Evolutionary conservation across 2,888 invertebrate genomes (phyloP).

Genomic region (Protophormia terraenovae): DNA sequence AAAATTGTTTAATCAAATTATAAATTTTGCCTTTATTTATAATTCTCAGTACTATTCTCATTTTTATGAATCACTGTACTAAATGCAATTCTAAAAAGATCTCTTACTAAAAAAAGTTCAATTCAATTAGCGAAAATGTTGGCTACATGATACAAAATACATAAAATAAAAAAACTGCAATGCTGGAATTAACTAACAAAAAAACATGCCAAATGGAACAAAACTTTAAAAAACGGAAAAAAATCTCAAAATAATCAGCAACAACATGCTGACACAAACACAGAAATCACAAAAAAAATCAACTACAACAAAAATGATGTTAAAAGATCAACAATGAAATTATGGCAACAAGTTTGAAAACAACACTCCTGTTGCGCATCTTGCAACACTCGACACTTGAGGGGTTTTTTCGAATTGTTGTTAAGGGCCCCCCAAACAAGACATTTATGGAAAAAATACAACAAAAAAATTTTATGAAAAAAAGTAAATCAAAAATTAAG

Average conservation of each 20-base stretch:
- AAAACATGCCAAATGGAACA: not conserved
- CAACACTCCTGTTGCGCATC: conserved; percentile 56
- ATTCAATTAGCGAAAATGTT: conserved; percentile 70
- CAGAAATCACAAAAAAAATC: conserved; percentile 22
- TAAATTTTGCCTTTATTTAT: not conserved
- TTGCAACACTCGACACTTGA: conserved; percentile 40
- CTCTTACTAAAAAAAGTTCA: conserved; percentile 62
- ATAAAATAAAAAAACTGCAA: conserved; percentile 20
- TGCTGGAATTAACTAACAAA: conserved; percentile 35
- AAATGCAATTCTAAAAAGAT: not conserved
- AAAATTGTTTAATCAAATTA: not conserved
- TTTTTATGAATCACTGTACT: conserved; percentile 39
- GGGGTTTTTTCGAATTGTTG: conserved; percentile 21
- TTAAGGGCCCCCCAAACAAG: conserved; percentile 51
- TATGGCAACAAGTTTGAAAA: conserved; percentile 63
- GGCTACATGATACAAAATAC: conserved; percentile 37
- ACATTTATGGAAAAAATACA: not conserved
- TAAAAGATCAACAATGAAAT: conserved; percentile 68
- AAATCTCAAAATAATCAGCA: conserved; percentile 58
- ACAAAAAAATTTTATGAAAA: not conserved
- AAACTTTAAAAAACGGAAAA: conserved; percentile 22
- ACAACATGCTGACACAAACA: conserved; percentile 59
- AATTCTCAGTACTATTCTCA: not conserved
- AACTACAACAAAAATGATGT: conserved; percentile 38
- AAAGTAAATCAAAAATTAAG: conserved; percentile 57